Percentiles rank a stretch among this genome's conserved stretches.
These are phyloP conservation scores for Neodiprion virginianus DNA, from an alignment of 1,140 invertebrate species.

Conservation along the genomic window DNA sequence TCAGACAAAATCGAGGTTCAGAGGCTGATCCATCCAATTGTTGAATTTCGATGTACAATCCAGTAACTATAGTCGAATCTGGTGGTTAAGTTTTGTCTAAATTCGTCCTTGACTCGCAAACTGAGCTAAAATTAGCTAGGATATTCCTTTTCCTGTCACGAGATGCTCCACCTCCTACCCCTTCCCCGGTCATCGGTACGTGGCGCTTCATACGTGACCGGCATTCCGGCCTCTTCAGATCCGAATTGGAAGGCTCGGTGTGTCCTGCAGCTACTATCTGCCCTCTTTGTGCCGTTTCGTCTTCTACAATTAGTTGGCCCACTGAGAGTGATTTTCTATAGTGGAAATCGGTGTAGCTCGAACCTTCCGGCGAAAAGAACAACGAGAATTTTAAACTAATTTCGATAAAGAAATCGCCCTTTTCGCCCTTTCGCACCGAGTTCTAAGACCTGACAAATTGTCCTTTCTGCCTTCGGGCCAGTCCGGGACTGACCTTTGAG, in stretches of 20 bases:
- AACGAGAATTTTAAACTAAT: neutral
- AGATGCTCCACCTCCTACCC: neutral
- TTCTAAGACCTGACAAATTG: too few species aligned
- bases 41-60: too few species aligned
- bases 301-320: constrained; percentile 1
- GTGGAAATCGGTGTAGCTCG: neutral
- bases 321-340: neutral
- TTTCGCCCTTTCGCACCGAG: too few species aligned
- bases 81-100: neutral
- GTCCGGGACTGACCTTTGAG: too few species aligned
- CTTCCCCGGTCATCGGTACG: neutral
- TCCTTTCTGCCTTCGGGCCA: too few species aligned
- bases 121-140: neutral
- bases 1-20: too few species aligned
- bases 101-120: neutral
- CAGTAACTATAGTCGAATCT: too few species aligned
- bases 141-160: constrained; percentile 3
- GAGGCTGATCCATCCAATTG: too few species aligned
- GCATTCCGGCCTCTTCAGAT: neutral
- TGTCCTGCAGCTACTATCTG: neutral
- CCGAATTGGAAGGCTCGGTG: neutral
- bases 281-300: neutral
- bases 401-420: neutral
- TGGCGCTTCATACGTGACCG: neutral
- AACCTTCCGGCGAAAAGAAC: neutral